These are phyloP conservation scores for Myopa tessellatipennis DNA, from an alignment of 2,888 invertebrate genomes.

Conservation along the genomic window DNA sequence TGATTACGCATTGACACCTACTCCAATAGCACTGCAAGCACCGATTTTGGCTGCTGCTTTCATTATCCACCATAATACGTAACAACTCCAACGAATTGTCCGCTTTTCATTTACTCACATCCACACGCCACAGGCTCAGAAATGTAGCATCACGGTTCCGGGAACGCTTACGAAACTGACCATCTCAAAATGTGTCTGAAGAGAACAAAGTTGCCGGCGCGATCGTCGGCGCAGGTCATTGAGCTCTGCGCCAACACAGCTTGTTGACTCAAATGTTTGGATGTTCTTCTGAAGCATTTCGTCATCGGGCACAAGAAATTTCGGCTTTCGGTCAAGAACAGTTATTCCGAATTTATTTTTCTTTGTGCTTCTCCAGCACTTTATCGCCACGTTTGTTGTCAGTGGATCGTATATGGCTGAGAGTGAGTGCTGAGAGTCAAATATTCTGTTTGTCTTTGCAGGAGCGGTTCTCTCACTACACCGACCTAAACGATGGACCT, in stretches of 20 bases:
- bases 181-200: slow-evolving; percentile 30
- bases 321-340: slow-evolving; percentile 42
- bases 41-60: too few relatives aligned
- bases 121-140: background rate
- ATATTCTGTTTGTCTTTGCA: background rate
- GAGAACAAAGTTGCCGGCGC: background rate
- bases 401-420: background rate
- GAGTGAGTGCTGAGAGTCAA: background rate
- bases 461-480: background rate
- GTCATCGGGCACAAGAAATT: slow-evolving; percentile 32
- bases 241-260: slow-evolving; percentile 39
- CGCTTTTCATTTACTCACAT: background rate
- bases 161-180: slow-evolving; percentile 35
- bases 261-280: slow-evolving; percentile 8
- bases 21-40: too few relatives aligned
- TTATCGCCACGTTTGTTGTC: background rate
- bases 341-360: slow-evolving; percentile 25
- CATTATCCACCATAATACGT: background rate
- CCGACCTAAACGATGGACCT: too few relatives aligned
- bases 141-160: background rate
- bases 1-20: background rate
- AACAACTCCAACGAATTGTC: background rate
- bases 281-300: slow-evolving; percentile 11
- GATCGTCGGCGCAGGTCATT: slow-evolving; percentile 45
- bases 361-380: background rate